Percentiles rank a stretch among this genome's conserved stretches.
phyloP scores from a whole-genome alignment of 2,888 invertebrate species.

The Agonopterix heracliana region DNA sequence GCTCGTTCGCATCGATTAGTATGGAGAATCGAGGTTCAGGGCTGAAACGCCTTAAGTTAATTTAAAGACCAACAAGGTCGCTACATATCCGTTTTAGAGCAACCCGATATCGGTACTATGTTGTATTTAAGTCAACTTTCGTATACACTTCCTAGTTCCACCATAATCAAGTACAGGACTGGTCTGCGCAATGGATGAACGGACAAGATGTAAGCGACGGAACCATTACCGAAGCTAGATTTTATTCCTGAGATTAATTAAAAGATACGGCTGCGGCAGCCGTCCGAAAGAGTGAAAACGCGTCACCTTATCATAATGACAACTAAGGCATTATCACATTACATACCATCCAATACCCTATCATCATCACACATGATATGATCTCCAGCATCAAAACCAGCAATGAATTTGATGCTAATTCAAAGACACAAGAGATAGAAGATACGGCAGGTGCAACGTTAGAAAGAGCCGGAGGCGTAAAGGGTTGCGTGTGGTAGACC shows the following conservation, averaged over 20 bases:
- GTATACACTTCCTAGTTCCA: slow-evolving; percentile 16
- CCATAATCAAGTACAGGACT: slow-evolving; percentile 21
- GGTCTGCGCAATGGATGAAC: slow-evolving; percentile 37
- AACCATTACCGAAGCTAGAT: slow-evolving; percentile 57
- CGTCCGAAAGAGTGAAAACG: slow-evolving; percentile 59
- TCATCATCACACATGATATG: neutral
- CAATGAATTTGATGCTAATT: slow-evolving; percentile 37
- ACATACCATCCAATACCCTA: slow-evolving; percentile 26
- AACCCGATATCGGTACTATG: too few relatives aligned
- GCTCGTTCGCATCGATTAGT: too few relatives aligned
- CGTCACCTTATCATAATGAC: slow-evolving; percentile 40
- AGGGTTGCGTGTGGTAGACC: slow-evolving; percentile 67
- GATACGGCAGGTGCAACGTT: slow-evolving; percentile 53
- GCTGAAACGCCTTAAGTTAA: too few relatives aligned
- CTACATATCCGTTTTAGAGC: too few relatives aligned
- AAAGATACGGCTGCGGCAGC: slow-evolving; percentile 56
- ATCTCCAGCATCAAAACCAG: slow-evolving; percentile 14
- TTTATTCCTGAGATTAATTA: slow-evolving; percentile 71
- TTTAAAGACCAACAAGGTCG: too few relatives aligned
- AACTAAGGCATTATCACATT: slow-evolving; percentile 28
- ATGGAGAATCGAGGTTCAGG: too few relatives aligned
- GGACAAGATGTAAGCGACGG: slow-evolving; percentile 41
- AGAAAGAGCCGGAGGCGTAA: slow-evolving; percentile 52
- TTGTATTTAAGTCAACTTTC: too few relatives aligned
- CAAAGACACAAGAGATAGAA: slow-evolving; percentile 27